These are phyloP conservation scores for Drosophila simulans DNA, from an alignment of 1,140 invertebrate genomes.

Conservation along the genomic window DNA sequence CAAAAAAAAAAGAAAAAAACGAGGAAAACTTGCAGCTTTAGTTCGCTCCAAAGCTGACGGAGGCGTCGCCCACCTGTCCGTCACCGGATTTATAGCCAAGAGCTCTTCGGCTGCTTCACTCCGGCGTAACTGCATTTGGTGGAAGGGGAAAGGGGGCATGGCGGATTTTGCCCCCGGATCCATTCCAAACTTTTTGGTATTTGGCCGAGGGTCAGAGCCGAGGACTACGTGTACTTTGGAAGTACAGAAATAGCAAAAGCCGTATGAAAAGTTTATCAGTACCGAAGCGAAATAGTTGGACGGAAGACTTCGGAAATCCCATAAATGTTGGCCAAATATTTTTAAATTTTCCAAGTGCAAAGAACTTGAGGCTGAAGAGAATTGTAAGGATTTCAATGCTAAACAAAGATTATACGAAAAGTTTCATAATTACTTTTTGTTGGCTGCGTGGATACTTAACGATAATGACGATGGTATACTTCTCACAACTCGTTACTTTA, in stretches of 20 bases:
- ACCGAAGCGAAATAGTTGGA: constrained; percentile 34
- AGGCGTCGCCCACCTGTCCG: constrained; percentile 39
- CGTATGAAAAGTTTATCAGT: constrained; percentile 43
- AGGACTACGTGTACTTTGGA: constrained; percentile 29
- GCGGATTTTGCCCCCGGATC: neutral
- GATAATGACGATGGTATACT: neutral
- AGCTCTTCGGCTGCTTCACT: constrained; percentile 9
- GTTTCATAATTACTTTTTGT: constrained; percentile 34
- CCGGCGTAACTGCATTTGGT: constrained; percentile 4
- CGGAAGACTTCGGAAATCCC: constrained; percentile 8
- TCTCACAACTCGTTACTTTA: neutral
- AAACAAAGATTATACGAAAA: constrained; percentile 28
- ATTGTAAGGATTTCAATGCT: constrained; percentile 14
- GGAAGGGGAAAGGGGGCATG: neutral
- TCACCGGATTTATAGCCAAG: constrained; percentile 45
- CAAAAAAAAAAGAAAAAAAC: neutral
- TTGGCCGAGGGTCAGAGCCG: constrained; percentile 16
- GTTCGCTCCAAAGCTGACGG: constrained; percentile 17
- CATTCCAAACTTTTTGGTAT: constrained; percentile 23
- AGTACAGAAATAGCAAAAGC: constrained; percentile 32
- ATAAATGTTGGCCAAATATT: constrained; percentile 42
- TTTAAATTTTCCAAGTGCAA: constrained; percentile 17
- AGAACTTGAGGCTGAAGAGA: neutral
- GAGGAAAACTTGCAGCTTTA: constrained; percentile 14
- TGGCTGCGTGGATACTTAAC: neutral